Evolutionary conservation across 1,140 invertebrate species (phyloP), one percentile per base, ranked within the genome.

Genomic region (Fragariocoptes setiger): DNA sequence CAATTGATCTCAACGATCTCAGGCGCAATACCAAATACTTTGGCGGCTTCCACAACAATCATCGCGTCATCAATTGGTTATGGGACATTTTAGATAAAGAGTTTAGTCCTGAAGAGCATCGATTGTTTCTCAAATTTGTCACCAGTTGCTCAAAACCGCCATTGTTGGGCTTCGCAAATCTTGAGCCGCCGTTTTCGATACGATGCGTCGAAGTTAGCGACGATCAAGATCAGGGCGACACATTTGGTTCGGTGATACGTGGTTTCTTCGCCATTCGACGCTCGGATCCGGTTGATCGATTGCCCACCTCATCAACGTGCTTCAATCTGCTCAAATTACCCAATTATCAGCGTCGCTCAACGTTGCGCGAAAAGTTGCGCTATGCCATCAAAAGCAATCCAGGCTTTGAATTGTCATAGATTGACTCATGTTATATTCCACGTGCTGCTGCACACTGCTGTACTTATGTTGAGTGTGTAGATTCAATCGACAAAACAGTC

Each of bases 61-160:
- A 99, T 61, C 66, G 82, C 47, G 82, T 99, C 31, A 76, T 99
- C 14, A 74, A 76, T 51, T 99, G 92, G 92, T 62, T 99, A 13
- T 99, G 92, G 92, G 83, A 95, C 58, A 82, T 99, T 48, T 59
- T 99, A 19, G 77, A 88, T 50, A 76, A 80, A 52, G 88, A 99
- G 59, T 95, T 97, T 57, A 72, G 64, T 8, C 72, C 78, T 55
- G 68, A 83, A 39, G 90, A 97, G 59, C 68, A 75, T 44, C 70
- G 73, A 50, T 67, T 92, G 46, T 95, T 99, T 61, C 62, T 99
- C 0, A 97, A 95, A 79, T 99, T 99, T 66, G 86, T 95, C 1
- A 99, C 90, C 14, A 92, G 83, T 52, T 97, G 90, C 59, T 97
- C 85, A 0, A 88, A 94, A 50, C 82, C 88, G 3, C 92, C 92